Conservation (phyloP, 2,113 vertebrate genomes). For the Sturnira hondurensis region DNA sequence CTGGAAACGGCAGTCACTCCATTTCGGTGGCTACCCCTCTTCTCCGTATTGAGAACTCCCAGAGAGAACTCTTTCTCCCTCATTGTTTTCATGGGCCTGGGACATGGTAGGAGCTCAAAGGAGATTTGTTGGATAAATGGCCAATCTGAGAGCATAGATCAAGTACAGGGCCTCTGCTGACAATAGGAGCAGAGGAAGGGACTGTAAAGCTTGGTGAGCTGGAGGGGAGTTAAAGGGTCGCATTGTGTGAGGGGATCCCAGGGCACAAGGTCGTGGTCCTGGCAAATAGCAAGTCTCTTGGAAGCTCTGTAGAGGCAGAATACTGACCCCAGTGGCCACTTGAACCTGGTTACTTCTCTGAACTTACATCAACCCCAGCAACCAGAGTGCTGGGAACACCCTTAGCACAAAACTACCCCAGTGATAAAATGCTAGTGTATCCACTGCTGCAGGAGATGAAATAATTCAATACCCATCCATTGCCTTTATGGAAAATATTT, state of each 20-base stretch:
- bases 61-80: background rate
- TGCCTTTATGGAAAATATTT: background rate
- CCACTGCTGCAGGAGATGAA: background rate
- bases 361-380: background rate
- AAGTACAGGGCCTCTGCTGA: background rate
- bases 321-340: background rate
- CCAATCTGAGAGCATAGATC: background rate
- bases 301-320: background rate
- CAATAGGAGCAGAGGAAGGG: background rate
- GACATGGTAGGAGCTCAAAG: background rate
- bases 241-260: background rate
- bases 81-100: background rate
- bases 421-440: background rate
- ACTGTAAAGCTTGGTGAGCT: background rate
- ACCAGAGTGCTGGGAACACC: background rate
- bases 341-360: background rate
- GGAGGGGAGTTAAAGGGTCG: background rate
- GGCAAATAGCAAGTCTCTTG: background rate
- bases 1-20: background rate
- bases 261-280: background rate
- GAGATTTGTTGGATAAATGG: background rate
- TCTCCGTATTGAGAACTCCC: background rate
- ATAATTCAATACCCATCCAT: background rate
- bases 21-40: background rate
- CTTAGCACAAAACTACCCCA: background rate